Evolutionary conservation across 2,113 vertebrate genomes (phyloP), one percentile per base, ranked within the genome.

Genomic region (Amblyopsis rosae): DNA sequence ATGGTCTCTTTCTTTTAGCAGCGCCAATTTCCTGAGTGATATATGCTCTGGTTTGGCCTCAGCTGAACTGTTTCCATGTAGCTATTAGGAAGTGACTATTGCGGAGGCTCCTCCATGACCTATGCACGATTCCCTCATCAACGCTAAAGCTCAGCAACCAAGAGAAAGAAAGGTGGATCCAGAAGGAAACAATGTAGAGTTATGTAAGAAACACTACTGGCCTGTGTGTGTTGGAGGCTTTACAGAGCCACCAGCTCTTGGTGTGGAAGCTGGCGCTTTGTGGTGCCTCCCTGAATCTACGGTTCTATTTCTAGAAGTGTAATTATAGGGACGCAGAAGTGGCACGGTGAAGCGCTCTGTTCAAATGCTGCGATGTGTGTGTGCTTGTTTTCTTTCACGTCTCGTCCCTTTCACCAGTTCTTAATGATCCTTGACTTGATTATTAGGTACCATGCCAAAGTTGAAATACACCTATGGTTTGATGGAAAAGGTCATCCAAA

Each of bases 271-370:
- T 89, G 87, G 86, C 70, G 71, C 86, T 78, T 49, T 82, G 81
- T 49, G 59, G 81, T 49, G 69, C 73, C 83, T 81, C 78, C 47
- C 68, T 83, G 78, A 73, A 84, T 88, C 81, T 79, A 83, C 76
- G 73, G 69, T 85, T 90, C 87, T 91, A 89, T 90, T 91, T 81
- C 83, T 86, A 82, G 86, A 78, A 73, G 73, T 85, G 81, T 90
- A 91, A 91, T 91, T 88, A 87, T 80, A 91, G 89, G 89, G 84
- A 81, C 53, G 62, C 83, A 80, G 84, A 85, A 87, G 82, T 88
- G 74, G 82, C 83, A 87, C 69, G 80, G 88, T 72, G 70, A 77
- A 82, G 84, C 67, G 77, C 80, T 83, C 85, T 81, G 79, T 86
- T 89, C 82, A 85, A 88, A 85, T 87, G 89, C 88, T 88, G 87